phyloP scores from a whole-genome alignment of 2,797 vertebrate species.

The Gambelia wislizenii region DNA sequence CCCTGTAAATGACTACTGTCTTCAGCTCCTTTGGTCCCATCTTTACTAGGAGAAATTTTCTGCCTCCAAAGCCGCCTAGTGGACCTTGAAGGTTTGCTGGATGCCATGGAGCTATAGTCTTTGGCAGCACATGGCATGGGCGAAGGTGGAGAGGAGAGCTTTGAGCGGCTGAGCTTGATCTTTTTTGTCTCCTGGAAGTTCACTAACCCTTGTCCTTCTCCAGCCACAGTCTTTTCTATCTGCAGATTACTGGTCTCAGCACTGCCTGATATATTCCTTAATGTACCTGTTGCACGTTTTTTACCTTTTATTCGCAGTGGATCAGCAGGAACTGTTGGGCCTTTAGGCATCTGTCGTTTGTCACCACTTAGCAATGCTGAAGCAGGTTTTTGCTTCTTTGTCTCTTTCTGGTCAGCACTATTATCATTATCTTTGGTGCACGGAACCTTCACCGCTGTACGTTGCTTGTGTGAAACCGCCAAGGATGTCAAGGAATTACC shows the following conservation, averaged over 20 bases:
- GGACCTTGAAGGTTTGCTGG: slow-evolving; percentile 29
- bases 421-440: slow-evolving; percentile 4
- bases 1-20: slow-evolving; percentile 25
- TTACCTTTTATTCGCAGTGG: background rate
- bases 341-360: background rate
- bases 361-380: background rate
- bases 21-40: slow-evolving; percentile 36
- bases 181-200: slow-evolving; percentile 63
- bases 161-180: slow-evolving; percentile 69
- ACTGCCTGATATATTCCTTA: background rate
- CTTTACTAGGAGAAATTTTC: slow-evolving; percentile 44
- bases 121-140: slow-evolving; percentile 15
- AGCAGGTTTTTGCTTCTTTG: background rate
- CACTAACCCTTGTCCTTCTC: background rate
- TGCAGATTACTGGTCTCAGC: slow-evolving; percentile 30
- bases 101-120: slow-evolving; percentile 16
- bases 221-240: slow-evolving; percentile 6
- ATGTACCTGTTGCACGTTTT: background rate
- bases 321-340: background rate
- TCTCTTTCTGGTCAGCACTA: background rate
- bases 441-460: background rate
- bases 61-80: slow-evolving; percentile 69
- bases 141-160: background rate
- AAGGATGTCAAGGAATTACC: slow-evolving; percentile 19
- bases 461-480: background rate